Evolutionary conservation across 2,113 vertebrate species (phyloP), one percentile per base, ranked within the genome.

Genomic region (Falco punctatus): DNA sequence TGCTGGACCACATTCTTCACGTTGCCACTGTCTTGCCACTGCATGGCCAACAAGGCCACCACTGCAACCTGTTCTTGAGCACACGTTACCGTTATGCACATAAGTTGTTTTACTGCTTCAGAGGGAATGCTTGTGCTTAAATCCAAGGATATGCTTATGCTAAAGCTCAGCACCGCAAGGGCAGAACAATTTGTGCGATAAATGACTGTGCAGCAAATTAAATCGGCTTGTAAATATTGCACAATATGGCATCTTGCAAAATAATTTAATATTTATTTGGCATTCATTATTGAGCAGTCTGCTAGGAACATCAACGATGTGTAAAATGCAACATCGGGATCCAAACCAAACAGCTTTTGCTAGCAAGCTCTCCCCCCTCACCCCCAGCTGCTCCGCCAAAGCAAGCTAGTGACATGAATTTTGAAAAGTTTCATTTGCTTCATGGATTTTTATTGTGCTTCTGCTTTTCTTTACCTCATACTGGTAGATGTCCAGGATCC

Each of bases 401-500:
- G 57, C 38, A n/a, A 95, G 64, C 33, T 44, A 79, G 58, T 20
- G 62, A 95, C 86, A 62, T 23, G 88, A 95, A 92, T 95, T 88
- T 46, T 69, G 80, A 95, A 32, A 81, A 82, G 62, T 77, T 20
- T 62, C 55, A 78, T n/a, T 46, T 80, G 75, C 73, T 71, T 94
- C 32, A 18, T 38, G 58, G 64, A 33, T 80, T 84, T 91, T 90
- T 61, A 22, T 35, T 70, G 42, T 59, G 52, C 83, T 75, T 57
- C 61, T 92, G 82, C 42, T 91, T 91, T 65, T 49, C 71, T 94
- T 98, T 94, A 99, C 99, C 99, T 99, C 99, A 57, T 98, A 98
- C 32, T 99, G 98, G 91, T 98, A 99, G 97, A 99, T 99, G 97
- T 99, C 99, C 95, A 99, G 96, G 96, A 99, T 98, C 92, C 99